These are phyloP conservation scores for Phainopepla nitens DNA, from an alignment of 2,113 vertebrate genomes.

Conservation along the genomic window DNA sequence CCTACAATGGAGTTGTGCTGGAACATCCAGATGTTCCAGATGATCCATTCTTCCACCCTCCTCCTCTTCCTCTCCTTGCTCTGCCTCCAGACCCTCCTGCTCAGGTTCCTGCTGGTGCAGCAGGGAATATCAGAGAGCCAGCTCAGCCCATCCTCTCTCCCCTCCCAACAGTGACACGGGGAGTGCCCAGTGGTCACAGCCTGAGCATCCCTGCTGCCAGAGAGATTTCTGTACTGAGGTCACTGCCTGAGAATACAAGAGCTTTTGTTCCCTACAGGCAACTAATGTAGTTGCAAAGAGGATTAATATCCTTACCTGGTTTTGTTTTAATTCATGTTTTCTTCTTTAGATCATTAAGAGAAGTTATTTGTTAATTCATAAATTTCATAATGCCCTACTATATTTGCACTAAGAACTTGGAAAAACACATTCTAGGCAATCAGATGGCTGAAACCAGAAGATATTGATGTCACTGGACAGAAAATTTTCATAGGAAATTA, in stretches of 20 bases:
- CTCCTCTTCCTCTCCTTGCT: neutral
- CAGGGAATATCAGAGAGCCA: rapidly evolving
- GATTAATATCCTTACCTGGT: neutral
- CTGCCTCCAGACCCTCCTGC: neutral
- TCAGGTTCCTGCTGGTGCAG: neutral
- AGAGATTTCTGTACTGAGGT: neutral
- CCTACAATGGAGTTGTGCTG: neutral
- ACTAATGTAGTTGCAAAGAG: neutral
- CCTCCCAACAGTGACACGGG: rapidly evolving
- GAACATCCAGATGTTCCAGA: neutral
- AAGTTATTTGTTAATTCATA: neutral
- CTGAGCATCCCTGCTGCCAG: neutral
- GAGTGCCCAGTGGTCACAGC: neutral
- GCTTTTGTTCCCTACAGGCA: neutral
- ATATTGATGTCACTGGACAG: neutral
- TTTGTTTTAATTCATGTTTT: neutral
- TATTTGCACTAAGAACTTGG: neutral
- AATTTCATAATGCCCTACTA: neutral
- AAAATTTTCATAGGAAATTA: neutral
- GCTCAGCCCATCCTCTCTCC: neutral
- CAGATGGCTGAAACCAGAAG: neutral
- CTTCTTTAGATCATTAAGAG: neutral
- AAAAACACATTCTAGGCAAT: neutral
- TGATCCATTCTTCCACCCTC: neutral
- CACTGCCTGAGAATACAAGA: neutral